A percentile compares a stretch with the other conserved stretches of the same genome.
Evolutionary conservation across 2,797 vertebrate species (phyloP).

Genomic region (Streptopelia turtur): DNA sequence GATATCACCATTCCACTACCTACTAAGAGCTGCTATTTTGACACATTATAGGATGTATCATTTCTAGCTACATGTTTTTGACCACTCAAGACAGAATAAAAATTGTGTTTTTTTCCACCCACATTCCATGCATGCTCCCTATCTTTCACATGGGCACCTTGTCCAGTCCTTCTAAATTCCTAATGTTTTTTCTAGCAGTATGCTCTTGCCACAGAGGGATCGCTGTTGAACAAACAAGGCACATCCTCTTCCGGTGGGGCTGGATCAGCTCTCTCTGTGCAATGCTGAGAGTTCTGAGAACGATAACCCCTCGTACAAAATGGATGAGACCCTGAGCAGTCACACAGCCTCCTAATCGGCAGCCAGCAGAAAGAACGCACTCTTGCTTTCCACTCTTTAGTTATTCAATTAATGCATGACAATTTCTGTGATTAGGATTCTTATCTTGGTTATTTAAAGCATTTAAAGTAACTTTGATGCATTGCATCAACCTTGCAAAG

Average conservation of each 20-base stretch:
- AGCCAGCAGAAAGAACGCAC: constrained; percentile 9
- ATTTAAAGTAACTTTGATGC: constrained; percentile 45
- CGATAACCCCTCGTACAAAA: fast-evolving
- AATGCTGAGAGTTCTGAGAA: fast-evolving
- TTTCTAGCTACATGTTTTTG: background rate
- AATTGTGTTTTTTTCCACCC: background rate
- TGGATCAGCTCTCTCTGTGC: background rate
- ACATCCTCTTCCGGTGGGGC: background rate
- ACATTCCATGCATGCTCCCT: background rate
- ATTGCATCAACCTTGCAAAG: constrained; percentile 14
- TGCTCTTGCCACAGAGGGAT: background rate
- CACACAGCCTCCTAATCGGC: background rate
- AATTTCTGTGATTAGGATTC: constrained; percentile 29
- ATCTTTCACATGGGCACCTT: background rate
- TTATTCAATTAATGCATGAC: background rate
- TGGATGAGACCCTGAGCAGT: background rate
- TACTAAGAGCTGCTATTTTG: background rate
- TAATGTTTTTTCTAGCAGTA: background rate
- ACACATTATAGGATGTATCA: background rate
- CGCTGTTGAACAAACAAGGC: fast-evolving
- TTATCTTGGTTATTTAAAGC: constrained; percentile 45
- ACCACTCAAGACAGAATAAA: background rate
- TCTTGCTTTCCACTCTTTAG: background rate
- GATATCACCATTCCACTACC: background rate
- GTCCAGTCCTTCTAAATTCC: background rate